Percentiles rank a stretch among this genome's conserved stretches.
phyloP scores from a whole-genome alignment of 1,140 invertebrate species.

The Nebria ingens region DNA sequence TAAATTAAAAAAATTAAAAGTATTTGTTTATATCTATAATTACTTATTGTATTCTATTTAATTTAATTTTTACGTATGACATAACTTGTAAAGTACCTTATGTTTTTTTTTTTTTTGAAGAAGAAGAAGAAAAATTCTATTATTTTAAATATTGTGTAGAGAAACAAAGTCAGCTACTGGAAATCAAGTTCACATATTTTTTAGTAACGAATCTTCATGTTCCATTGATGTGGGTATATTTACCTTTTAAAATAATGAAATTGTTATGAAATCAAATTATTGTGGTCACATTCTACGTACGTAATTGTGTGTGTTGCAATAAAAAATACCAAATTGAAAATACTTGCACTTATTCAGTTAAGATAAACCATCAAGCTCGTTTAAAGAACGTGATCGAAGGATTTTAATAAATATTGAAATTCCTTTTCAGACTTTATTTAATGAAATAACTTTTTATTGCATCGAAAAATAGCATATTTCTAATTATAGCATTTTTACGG shows the following conservation, averaged over 20 bases:
- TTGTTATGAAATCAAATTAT: not conserved
- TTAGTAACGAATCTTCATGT: not conserved
- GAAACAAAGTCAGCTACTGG: too few relatives aligned
- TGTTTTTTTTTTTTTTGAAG: not conserved
- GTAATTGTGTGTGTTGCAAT: constrained; percentile 3
- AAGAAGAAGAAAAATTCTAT: too few relatives aligned
- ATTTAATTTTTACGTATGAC: not conserved
- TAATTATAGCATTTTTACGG: not conserved
- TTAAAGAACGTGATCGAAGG: too few relatives aligned
- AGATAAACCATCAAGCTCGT: too few relatives aligned
- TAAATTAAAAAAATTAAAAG: not conserved
- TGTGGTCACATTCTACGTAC: not conserved
- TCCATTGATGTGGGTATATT: not conserved
- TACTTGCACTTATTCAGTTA: too few relatives aligned
- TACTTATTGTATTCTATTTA: not conserved
- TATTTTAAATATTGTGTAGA: too few relatives aligned
- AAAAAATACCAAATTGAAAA: not conserved
- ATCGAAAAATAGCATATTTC: not conserved
- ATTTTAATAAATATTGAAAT: too few relatives aligned
- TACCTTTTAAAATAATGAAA: not conserved
- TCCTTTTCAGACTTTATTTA: too few relatives aligned
- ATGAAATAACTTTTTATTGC: not conserved
- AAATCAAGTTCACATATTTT: too few relatives aligned
- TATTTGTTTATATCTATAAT: not conserved
- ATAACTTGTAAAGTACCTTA: not conserved